Conservation (phyloP, 2,797 vertebrate genomes). For the Vireo griseus region DNA sequence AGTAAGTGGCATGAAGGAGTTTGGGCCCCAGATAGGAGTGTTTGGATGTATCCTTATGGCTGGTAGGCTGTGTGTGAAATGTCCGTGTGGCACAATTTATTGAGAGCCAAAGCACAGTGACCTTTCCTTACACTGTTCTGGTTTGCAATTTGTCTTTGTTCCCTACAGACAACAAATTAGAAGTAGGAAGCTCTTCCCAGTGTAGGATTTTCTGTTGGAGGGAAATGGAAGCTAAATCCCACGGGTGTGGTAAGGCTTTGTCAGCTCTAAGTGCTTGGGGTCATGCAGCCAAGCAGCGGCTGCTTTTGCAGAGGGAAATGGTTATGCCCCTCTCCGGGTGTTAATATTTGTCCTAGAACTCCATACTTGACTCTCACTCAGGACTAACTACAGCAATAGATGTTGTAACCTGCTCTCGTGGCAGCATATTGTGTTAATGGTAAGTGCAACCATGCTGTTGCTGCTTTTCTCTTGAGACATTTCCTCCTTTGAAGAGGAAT, state of each 20-base stretch:
- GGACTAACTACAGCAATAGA: neutral
- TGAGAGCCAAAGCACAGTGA: neutral
- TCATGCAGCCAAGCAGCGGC: neutral
- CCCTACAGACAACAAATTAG: neutral
- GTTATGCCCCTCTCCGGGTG: neutral
- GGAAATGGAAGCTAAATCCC: constrained; percentile 30
- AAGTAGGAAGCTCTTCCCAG: constrained; percentile 1
- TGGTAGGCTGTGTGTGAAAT: neutral
- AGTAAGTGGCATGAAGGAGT: constrained; percentile 31
- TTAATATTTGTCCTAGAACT: constrained; percentile 1
- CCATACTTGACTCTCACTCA: neutral
- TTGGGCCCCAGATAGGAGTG: neutral
- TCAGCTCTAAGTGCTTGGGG: constrained; percentile 5
- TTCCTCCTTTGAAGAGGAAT: constrained; percentile 34
- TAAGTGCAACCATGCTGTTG: neutral
- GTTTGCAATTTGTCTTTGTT: constrained; percentile 26
- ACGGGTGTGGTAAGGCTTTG: neutral
- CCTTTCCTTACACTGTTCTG: constrained; percentile 8
- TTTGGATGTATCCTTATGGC: constrained; percentile 19
- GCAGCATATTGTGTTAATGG: neutral
- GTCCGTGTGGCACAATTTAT: neutral
- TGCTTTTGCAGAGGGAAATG: neutral
- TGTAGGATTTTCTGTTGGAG: constrained; percentile 2
- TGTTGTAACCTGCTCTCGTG: neutral
- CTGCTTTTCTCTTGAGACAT: neutral